Evolutionary conservation across 1,140 invertebrate genomes (phyloP), one percentile per base, ranked within the genome.

Genomic region (Wasmannia auropunctata): DNA sequence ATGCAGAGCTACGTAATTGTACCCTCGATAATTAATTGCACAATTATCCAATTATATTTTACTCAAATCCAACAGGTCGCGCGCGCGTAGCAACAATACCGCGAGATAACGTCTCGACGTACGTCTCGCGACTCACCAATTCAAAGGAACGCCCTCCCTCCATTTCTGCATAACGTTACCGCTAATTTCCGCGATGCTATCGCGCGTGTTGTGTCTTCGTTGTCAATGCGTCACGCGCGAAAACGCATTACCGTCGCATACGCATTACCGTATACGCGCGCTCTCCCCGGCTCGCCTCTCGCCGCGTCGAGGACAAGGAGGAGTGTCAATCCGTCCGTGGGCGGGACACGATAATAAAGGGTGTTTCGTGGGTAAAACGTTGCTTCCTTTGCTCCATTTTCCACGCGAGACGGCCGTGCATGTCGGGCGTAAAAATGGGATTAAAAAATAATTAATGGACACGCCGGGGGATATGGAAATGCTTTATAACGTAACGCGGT

Each of bases 401-500:
- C 49, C 83, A 11, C 51, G n/a, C 84, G 49, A 62, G 54, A 49
- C 49, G 63, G 43, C 31, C 60, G 63, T 19, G 54, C 40, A 76
- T 49, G 70, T 70, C 56, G 58, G 49, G 40, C 51, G 81, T 88
- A 80, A 85, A 89, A 85, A 80, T 80, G 60, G 54, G n/a, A 80
- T 60, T 86, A 75, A 88, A 87, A 86, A 69, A 72, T 54, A 63
- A 56, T 85, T 69, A 72, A 72, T 43, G 63, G 58, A 85, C 69
- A 79, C 86, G 34, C 16, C 62, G 22, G 2, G 16, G 51, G 16
- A 79, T 49, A 58, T 72, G 86, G 40, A 88, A 88, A 88, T 76
- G 79, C 70, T 77, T 88, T 76, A 63, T 63, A 77, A 87, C 46
- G 31, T 56, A 87, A 88, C 70, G 63, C 25, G 79, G 69, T 87